Evolutionary conservation across 2,888 invertebrate species (phyloP), one percentile per base, ranked within the genome.

Genomic region (Bombylius major): DNA sequence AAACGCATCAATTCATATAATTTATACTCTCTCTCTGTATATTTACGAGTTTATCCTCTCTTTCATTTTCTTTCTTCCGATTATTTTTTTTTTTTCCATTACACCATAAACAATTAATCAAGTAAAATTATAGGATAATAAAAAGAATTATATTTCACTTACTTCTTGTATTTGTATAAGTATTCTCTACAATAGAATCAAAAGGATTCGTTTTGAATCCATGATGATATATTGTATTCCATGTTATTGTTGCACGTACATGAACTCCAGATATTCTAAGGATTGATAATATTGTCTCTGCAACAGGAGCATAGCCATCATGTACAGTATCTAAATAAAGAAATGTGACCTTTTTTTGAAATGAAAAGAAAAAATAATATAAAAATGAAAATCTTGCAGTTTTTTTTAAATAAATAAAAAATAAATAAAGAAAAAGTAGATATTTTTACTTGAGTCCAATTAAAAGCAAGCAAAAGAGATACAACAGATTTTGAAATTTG

Each of bases 401-500:
- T 44, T 44, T 44, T 36, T 8, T n/a, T n/a, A n/a, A 36, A 36
- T 6, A 36, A 36, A 36, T 36, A 8, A 8, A 36, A 9, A 4
- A 36, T 8, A 36, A 36, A 9, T n/a, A n/a, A n/a, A n/a, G n/a
- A 36, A 1, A 36, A 36, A 36, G 4, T 36, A 8, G 23, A 23
- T 9, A 36, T 56, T 67, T 75, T 81, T 78, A 89, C 89, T 78
- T 89, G 87, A 63, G 86, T 89, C 92, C 95, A 96, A 70, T 89
- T 87, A 76, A 89, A 94, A 57, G 85, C 83, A 62, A 83, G 79
- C 59, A 95, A 77, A 50, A 93, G 83, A 6, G 93, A 86, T 56
- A 90, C 88, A 7, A 95, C 90, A 4, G 93, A 92, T 71, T 91
- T 90, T 7, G 93, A 92, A 62, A 95, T 93, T 75, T 94, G 93